Conservation (phyloP, 2,113 vertebrate species). For the Rutilus rutilus region DNA sequence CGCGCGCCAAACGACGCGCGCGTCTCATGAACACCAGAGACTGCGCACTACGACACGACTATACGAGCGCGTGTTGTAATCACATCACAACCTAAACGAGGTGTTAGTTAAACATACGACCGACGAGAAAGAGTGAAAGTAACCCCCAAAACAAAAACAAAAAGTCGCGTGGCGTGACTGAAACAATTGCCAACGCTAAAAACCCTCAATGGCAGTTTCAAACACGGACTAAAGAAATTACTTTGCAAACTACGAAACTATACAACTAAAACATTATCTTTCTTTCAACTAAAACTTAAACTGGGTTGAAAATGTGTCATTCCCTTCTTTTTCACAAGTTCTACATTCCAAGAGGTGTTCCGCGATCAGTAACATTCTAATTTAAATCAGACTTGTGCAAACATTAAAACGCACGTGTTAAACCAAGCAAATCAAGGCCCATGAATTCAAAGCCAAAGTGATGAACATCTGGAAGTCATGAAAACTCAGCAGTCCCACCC, state of each 20-base stretch:
- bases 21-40: not conserved
- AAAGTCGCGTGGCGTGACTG: conserved; percentile 15
- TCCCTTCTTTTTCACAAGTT: not conserved
- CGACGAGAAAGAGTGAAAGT: not conserved
- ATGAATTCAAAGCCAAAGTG: conserved; percentile 56
- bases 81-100: not conserved
- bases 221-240: too few relatives aligned
- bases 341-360: not conserved
- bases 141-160: conserved; percentile 8
- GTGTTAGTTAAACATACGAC: not conserved
- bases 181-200: not conserved
- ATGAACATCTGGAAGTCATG: conserved; percentile 81
- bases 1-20: conserved; percentile 60
- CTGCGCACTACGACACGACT: too few relatives aligned
- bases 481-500: conserved; percentile 74
- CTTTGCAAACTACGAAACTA: not conserved
- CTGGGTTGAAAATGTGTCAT: not conserved
- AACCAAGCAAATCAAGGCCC: conserved; percentile 28
- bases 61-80: not conserved
- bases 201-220: not conserved
- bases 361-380: not conserved
- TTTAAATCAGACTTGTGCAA: not conserved
- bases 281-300: not conserved
- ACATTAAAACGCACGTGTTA: not conserved
- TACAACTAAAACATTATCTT: not conserved